These are phyloP conservation scores for Chrysotoxum bicinctum DNA, from an alignment of 2,888 invertebrate genomes.

Conservation along the genomic window DNA sequence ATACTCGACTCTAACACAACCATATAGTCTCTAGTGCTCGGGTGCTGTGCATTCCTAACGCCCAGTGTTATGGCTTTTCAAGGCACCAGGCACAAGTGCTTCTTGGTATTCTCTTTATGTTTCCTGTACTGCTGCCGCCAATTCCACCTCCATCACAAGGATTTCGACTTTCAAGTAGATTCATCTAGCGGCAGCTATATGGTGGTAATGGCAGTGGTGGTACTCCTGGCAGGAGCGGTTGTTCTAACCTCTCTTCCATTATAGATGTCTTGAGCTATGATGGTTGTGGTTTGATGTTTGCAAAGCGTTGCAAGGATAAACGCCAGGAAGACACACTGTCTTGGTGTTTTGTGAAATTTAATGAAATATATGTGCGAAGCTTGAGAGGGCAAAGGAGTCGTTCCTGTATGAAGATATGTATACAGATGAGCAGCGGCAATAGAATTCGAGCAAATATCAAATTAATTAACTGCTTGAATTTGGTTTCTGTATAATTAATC, in stretches of 20 bases:
- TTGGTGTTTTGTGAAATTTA: conserved; percentile 54
- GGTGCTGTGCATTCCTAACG: conserved; percentile 50
- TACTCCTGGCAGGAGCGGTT: neutral
- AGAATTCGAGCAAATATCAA: conserved; percentile 62
- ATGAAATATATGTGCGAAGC: conserved; percentile 22
- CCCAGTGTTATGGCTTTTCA: conserved; percentile 64
- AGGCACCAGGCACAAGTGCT: conserved; percentile 43
- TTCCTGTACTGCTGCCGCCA: conserved; percentile 10
- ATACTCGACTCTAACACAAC: conserved; percentile 49
- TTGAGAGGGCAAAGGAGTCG: conserved; percentile 5
- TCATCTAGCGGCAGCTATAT: conserved; percentile 46
- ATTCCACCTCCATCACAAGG: conserved; percentile 14
- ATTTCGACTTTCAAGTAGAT: conserved; percentile 53
- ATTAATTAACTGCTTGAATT: conserved; percentile 73
- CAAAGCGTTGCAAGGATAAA: conserved; percentile 39
- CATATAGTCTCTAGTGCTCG: neutral
- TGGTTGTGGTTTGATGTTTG: conserved; percentile 69
- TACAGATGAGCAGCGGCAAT: conserved; percentile 7
- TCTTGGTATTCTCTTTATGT: conserved; percentile 58
- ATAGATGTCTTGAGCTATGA: conserved; percentile 70
- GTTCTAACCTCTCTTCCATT: conserved; percentile 51
- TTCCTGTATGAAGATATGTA: neutral
- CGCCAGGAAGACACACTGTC: conserved; percentile 2
- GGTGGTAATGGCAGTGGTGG: neutral
- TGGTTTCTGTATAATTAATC: conserved; percentile 71